These are phyloP conservation scores for Monochamus alternatus DNA, from an alignment of 2,888 invertebrate species.

Conservation along the genomic window DNA sequence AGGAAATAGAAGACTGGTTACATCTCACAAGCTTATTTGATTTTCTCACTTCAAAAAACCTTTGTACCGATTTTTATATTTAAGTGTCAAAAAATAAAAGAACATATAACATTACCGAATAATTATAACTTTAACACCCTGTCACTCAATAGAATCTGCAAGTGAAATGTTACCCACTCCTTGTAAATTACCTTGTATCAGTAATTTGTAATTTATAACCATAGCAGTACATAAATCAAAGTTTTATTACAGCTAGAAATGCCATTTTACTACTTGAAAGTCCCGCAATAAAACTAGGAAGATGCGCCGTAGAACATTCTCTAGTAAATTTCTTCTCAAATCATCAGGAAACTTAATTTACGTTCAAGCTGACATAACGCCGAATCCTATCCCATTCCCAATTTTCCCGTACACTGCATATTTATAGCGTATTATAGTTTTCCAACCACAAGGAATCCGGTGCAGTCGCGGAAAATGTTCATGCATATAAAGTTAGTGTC, in stretches of 20 bases:
- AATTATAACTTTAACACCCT: no score
- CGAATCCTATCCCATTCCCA: slow-evolving; percentile 16
- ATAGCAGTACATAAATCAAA: no score
- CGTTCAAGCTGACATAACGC: slow-evolving; percentile 32
- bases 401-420: slow-evolving; percentile 24
- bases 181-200: no score
- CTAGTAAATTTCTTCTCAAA: slow-evolving; percentile 18
- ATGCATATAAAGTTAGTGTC: slow-evolving; percentile 33
- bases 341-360: slow-evolving; percentile 21
- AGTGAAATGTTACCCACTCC: no score
- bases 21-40: no score
- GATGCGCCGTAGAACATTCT: neutral
- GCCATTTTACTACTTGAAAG: slow-evolving; percentile 2
- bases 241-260: neutral
- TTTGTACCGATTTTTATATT: no score
- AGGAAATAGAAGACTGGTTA: no score
- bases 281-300: neutral
- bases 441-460: slow-evolving; percentile 21
- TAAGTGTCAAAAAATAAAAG: no score
- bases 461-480: slow-evolving; percentile 26
- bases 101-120: no score
- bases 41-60: no score
- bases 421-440: slow-evolving; percentile 30
- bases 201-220: no score
- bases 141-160: no score